Conservation (phyloP, 2,797 vertebrate genomes). For the Labroides dimidiatus region DNA sequence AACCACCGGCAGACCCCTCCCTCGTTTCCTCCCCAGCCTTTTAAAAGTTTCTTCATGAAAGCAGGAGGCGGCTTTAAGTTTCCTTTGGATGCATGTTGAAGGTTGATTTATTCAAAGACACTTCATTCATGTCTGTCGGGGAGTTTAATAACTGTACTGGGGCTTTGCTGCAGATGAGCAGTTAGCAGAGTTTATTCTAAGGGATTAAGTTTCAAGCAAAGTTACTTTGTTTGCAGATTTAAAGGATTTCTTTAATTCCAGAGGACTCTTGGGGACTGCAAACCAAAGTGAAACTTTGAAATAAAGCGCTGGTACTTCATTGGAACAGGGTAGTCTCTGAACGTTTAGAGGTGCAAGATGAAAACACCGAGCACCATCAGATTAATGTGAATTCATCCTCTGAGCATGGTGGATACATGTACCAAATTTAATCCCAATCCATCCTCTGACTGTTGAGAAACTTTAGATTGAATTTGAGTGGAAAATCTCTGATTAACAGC, state of each 20-base stretch:
- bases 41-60: conserved; percentile 58
- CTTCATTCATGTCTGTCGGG: neutral
- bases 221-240: neutral
- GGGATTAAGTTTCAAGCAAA: no score
- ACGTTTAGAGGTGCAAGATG: neutral
- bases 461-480: neutral
- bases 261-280: no score
- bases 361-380: neutral
- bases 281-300: no score
- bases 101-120: neutral
- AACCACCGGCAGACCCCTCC: conserved; percentile 35
- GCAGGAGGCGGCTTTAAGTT: conserved; percentile 10
- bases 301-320: no score
- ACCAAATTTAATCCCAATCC: neutral
- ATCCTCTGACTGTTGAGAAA: neutral
- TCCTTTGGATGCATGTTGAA: neutral
- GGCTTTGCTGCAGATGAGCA: neutral
- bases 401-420: neutral
- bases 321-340: neutral
- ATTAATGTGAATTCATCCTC: neutral
- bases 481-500: neutral
- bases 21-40: conserved; percentile 57
- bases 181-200: neutral
- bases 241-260: no score
- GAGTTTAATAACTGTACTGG: neutral